Conservation (phyloP, 2,888 invertebrate genomes). For the Boloria selene region DNA sequence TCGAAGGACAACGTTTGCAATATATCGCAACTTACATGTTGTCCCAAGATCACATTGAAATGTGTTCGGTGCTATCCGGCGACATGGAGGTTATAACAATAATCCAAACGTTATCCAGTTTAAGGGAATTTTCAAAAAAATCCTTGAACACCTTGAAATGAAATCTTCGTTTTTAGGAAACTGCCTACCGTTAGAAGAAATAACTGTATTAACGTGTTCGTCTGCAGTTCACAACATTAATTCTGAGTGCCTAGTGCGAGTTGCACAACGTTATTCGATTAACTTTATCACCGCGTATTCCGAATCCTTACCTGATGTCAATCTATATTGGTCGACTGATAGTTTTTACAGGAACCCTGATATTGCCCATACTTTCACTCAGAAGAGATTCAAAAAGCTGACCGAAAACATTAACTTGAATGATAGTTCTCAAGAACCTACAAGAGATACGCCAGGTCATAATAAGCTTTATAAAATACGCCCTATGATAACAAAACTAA, state of each 20-base stretch:
- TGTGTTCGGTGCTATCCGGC: slow-evolving; percentile 27
- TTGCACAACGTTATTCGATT: too few species aligned
- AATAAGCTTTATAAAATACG: neutral
- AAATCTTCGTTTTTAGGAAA: slow-evolving; percentile 24
- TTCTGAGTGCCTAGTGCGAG: too few species aligned
- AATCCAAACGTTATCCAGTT: slow-evolving; percentile 14
- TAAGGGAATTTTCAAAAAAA: slow-evolving; percentile 25
- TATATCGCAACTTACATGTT: slow-evolving; percentile 28
- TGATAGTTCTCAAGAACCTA: too few species aligned
- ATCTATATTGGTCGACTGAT: too few species aligned
- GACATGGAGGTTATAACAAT: slow-evolving; percentile 30
- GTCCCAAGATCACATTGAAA: slow-evolving; percentile 31
- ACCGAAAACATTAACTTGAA: too few species aligned
- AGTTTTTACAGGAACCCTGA: too few species aligned
- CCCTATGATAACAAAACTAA: slow-evolving; percentile 13
- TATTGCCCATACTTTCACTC: too few species aligned
- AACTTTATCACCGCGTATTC: too few species aligned
- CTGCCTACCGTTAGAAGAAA: neutral
- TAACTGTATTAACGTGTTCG: slow-evolving; percentile 3
- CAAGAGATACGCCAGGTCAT: too few species aligned
- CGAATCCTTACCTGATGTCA: too few species aligned
- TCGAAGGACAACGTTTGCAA: slow-evolving; percentile 16
- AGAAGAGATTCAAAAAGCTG: too few species aligned
- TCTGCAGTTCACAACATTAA: slow-evolving; percentile 1
- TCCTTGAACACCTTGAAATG: slow-evolving; percentile 20